phyloP scores from a whole-genome alignment of 2,888 invertebrate species.

The Ectemnius cavifrons region DNA sequence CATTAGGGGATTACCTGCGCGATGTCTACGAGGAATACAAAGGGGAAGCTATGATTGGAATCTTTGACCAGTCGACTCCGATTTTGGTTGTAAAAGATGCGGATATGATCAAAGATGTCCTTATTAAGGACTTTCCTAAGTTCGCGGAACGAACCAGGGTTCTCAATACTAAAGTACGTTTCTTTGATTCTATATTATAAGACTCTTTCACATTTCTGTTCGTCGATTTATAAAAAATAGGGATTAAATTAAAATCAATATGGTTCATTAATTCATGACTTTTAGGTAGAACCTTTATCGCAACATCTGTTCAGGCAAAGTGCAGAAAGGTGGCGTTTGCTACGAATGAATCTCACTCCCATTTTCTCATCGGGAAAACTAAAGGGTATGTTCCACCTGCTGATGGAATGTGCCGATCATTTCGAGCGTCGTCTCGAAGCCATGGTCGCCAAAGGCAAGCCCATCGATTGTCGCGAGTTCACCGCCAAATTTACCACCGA shows the following conservation, averaged over 20 bases:
- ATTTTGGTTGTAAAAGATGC: constrained; percentile 74
- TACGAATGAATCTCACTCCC: constrained; percentile 77
- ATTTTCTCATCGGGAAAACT: constrained; percentile 79
- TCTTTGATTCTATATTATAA: neutral
- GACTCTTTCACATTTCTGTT: neutral
- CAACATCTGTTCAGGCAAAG: constrained; percentile 73
- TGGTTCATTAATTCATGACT: constrained; percentile 22
- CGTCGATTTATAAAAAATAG: neutral
- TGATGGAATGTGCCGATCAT: constrained; percentile 72
- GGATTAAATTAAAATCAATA: neutral
- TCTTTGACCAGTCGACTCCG: constrained; percentile 59
- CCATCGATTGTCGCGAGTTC: constrained; percentile 68
- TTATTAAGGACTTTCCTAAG: constrained; percentile 77
- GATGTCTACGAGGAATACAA: constrained; percentile 54
- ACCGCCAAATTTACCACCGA: constrained; percentile 77
- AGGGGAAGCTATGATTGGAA: constrained; percentile 51
- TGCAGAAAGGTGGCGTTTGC: constrained; percentile 76
- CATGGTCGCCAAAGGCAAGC: constrained; percentile 42
- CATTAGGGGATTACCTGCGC: constrained; percentile 69
- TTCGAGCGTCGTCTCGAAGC: constrained; percentile 67
- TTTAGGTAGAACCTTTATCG: constrained; percentile 70
- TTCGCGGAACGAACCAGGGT: constrained; percentile 65
- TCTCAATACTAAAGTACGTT: constrained; percentile 66
- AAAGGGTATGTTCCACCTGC: constrained; percentile 77
- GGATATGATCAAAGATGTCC: constrained; percentile 72